These are phyloP conservation scores for Rhysida immarginata DNA, from an alignment of 1,140 invertebrate species.

Conservation along the genomic window DNA sequence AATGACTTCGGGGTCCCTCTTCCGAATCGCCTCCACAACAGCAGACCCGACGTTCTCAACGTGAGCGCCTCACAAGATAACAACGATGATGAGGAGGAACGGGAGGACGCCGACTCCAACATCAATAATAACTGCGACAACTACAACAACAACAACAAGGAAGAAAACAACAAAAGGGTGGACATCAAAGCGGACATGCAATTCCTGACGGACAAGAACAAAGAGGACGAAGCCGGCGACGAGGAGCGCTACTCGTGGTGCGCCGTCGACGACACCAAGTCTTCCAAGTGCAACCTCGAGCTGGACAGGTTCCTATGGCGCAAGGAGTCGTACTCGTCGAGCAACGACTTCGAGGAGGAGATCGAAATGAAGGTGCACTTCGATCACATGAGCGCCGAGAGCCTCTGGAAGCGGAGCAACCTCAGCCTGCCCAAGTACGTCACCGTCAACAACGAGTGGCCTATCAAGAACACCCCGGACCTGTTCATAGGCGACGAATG, in stretches of 20 bases:
- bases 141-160: neutral
- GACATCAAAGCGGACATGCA: too few species aligned
- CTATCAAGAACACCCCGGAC: too few species aligned
- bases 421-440: neutral
- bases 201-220: neutral
- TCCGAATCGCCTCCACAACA: neutral
- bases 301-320: neutral
- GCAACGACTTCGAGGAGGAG: neutral
- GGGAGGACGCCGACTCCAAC: neutral
- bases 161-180: too few species aligned
- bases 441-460: too few species aligned
- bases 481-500: neutral
- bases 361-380: conserved; percentile 4
- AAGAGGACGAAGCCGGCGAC: neutral
- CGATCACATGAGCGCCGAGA: conserved; percentile 1
- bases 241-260: neutral
- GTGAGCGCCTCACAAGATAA: neutral
- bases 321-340: neutral
- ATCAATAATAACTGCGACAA: neutral
- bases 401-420: neutral
- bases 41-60: neutral
- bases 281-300: neutral
- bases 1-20: neutral
- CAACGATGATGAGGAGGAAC: neutral
- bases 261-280: neutral